Evolutionary conservation across 92 coral and sea anemone genomes (phyloP), one percentile per base, ranked within the genome.

Genomic region (Epizoanthus stellaris): DNA sequence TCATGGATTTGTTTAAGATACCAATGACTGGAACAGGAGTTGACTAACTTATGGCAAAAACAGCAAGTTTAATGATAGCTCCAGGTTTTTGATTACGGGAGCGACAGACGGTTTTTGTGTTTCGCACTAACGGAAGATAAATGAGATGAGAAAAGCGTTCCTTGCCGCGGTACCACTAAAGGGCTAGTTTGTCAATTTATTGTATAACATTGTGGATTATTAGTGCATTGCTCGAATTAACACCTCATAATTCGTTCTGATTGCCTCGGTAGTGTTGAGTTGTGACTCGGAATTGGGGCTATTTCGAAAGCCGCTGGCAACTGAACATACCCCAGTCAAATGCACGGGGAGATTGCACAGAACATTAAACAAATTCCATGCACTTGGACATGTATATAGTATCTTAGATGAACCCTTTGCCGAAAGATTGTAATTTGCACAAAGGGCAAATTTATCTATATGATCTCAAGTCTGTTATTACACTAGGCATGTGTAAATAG

Each of bases 401-500:
- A 62, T 12, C 45, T 62, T 23, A 14, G 17, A 5, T 19, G 34
- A 25, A 42, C 36, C 65, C 0, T 21, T 13, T 75, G 17, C 73
- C 36, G 52, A 76, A 21, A 79, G 40, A 79, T 36, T 64, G 83
- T 38, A 63, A 42, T 13, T 76, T 11, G 43, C 45, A 42, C 6
- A 45, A 63, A 79, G 43, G 21, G 25, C 42, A 43, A n/a, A 79
- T 79, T 63, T 79, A 45, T 79, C 57, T 43, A 34, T 62, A 58
- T 45, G 39, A 67, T 74, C 65, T 75, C 56, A 53, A 4, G 20
- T 53, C 67, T 88, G 72, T 82, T 88, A 82, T 82, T 88, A 70
- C 64, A 63, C 53, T 58, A 82, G 67, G 68, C 82, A 74, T 85
- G 76, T 93, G 95, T 93, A 93, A 93, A 93, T 90, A 93, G 66